Base-by-base conservation (phyloP, 2,888 invertebrate species). In the Nemurella pictetii region DNA sequence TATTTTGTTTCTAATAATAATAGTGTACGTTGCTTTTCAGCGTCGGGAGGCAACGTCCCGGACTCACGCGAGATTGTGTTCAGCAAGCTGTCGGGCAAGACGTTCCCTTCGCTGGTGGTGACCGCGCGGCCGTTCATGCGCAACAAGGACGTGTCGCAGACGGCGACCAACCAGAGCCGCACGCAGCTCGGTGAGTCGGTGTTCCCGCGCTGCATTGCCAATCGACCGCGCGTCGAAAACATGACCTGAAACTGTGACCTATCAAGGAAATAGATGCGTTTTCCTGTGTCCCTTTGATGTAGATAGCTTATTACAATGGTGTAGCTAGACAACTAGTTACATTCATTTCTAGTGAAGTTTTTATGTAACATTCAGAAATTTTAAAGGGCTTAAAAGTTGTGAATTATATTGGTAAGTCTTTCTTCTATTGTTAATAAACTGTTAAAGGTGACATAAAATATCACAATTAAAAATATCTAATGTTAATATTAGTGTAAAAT, bases 21-120 rank as follows among this genome's bases (percentile, higher is more conserved):
- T n/a, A n/a, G n/a, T n/a, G n/a, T n/a, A n/a, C n/a, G 12, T 55
- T 55, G 15, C 20, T 55, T 78, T 28, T 3, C 78, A 78, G 78
- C 78, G 5, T n/a, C 5, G 25, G 35, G 80, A n/a, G 80, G 80
- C 4, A 36, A 82, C 74, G 85, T 93, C 0, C 94, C 95, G 0
- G 94, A 95, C 88, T 94, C 94, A 0, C 91, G 93, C 78, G 96
- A 96, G 90, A 94, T 96, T 1, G 94, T 95, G 0, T 95, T 95
- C 88, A 95, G 95, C 89, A 96, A 96, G 89, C 90, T 95, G 84
- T 89, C 91, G 91, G 95, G 96, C 73, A 95, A 96, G 90, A 97
- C 96, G 0, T 97, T 95, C 90, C 97, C 97, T 0, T 97, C 97
- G 0, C 91, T 97, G 83, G 96, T 97, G 35, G 96, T 97, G 0